These are phyloP conservation scores for Puffinus mauretanicus DNA, from an alignment of 2,113 vertebrate species.

Conservation along the genomic window DNA sequence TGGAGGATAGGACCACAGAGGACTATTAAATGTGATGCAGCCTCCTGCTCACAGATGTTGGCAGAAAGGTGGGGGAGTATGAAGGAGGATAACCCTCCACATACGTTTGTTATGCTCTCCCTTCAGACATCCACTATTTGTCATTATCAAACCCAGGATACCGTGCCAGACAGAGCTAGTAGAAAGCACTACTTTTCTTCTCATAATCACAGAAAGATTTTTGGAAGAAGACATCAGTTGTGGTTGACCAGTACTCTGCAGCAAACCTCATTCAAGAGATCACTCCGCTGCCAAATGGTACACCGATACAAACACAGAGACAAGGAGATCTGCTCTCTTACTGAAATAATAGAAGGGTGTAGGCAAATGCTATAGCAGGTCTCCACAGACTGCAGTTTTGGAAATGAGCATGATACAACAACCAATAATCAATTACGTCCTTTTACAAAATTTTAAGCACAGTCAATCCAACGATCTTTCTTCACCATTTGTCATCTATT, in stretches of 20 bases:
- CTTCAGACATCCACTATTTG: neutral
- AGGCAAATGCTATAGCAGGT: neutral
- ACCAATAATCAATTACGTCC: neutral
- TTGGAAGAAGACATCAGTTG: neutral
- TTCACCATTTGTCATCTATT: neutral
- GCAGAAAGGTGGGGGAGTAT: neutral
- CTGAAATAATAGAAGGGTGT: neutral
- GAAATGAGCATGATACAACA: neutral
- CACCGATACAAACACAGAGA: neutral
- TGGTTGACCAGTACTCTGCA: neutral
- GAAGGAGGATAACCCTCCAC: neutral
- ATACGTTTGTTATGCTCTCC: neutral
- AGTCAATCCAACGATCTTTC: neutral
- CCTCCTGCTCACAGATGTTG: neutral
- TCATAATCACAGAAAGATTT: neutral
- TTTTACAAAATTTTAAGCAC: neutral
- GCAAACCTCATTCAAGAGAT: neutral
- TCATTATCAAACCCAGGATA: neutral
- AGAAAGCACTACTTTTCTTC: neutral
- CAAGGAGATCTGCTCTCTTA: neutral
- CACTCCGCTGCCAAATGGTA: neutral
- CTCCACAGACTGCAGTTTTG: neutral
- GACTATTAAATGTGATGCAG: neutral
- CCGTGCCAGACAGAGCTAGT: fast-evolving
- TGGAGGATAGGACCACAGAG: neutral